Conservation (phyloP, 92 coral and sea anemone species). For the Porites evermanni region DNA sequence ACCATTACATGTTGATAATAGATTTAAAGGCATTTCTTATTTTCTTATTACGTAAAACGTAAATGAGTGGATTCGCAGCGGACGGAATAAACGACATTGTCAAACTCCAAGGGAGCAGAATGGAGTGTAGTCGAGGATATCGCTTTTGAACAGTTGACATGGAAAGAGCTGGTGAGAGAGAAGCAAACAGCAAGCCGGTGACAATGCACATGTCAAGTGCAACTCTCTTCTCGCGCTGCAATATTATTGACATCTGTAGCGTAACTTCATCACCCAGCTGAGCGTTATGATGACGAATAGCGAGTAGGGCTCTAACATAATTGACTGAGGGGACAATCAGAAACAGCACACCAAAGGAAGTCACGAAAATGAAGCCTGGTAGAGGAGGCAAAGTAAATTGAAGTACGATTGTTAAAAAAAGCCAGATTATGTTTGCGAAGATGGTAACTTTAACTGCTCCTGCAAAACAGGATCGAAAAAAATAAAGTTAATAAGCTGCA, state of each 20-base stretch:
- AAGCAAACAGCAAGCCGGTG: neutral
- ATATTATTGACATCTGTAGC: neutral
- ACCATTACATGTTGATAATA: too few species aligned
- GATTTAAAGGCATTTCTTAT: too few species aligned
- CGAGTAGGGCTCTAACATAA: neutral
- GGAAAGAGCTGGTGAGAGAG: neutral
- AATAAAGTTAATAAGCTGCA: too few species aligned
- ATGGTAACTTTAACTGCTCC: neutral
- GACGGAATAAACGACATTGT: neutral
- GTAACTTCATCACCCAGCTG: neutral
- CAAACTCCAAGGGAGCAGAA: neutral
- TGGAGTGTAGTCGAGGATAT: neutral
- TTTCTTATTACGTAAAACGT: too few species aligned
- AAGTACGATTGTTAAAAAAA: neutral
- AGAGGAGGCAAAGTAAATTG: neutral
- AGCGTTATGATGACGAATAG: conserved; percentile 15
- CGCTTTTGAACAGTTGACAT: neutral
- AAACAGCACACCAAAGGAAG: neutral
- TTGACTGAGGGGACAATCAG: neutral
- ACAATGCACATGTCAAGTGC: neutral
- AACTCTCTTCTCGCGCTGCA: conserved; percentile 14
- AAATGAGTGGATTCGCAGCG: too few species aligned
- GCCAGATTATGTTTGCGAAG: neutral
- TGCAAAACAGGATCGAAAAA: neutral
- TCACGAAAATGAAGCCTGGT: neutral